These are phyloP conservation scores for Anguilla anguilla DNA, from an alignment of 2,797 vertebrate genomes.

Conservation along the genomic window DNA sequence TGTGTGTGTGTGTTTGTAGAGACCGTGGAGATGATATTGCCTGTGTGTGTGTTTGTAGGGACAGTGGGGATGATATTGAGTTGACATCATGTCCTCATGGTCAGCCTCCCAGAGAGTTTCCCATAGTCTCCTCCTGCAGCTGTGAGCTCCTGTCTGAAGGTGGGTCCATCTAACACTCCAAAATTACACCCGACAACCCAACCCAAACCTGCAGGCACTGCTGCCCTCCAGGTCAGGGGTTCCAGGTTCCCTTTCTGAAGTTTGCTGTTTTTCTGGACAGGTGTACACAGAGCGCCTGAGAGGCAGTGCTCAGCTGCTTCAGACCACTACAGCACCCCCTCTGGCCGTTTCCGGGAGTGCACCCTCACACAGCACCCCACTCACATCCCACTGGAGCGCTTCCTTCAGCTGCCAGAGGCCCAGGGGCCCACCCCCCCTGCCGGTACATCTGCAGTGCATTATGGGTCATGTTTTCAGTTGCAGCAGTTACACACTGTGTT, in stretches of 20 bases:
- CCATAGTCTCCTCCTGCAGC: conserved; percentile 87
- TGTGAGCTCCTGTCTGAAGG: conserved; percentile 90
- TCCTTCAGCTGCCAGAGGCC: conserved; percentile 86
- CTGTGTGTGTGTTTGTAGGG: conserved; percentile 72
- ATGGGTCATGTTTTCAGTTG: neutral
- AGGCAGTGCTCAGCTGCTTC: conserved; percentile 62
- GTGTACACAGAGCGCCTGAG: conserved; percentile 78
- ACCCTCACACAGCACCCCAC: conserved; percentile 79
- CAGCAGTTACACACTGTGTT: neutral
- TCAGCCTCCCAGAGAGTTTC: conserved; percentile 75
- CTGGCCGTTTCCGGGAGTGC: conserved; percentile 76
- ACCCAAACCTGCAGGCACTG: neutral
- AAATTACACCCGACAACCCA: neutral
- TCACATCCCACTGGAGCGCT: conserved; percentile 88
- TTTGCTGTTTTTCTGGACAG: conserved; percentile 55
- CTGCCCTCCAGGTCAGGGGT: too few species aligned
- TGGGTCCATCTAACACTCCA: conserved; percentile 56
- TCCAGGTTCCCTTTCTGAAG: neutral
- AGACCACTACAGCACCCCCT: conserved; percentile 72
- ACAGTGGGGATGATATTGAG: conserved; percentile 93
- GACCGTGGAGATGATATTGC: too few species aligned
- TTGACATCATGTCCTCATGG: conserved; percentile 85
- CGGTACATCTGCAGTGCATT: conserved; percentile 62
- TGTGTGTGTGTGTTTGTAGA: too few species aligned
- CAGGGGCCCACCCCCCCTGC: conserved; percentile 62